Base-by-base conservation (phyloP, 2,888 invertebrate species). In the Stenodera caucasica region DNA sequence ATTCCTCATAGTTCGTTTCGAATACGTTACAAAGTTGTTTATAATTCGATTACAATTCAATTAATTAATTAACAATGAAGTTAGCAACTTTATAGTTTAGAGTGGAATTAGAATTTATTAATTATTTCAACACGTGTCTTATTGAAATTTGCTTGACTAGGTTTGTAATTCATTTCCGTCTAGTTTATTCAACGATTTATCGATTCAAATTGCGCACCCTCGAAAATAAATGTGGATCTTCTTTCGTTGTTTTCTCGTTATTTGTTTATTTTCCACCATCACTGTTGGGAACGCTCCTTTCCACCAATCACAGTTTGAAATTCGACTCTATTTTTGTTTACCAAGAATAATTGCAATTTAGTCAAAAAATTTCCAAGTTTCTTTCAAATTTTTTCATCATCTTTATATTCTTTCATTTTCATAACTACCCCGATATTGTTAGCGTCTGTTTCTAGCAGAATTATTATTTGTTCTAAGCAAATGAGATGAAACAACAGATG, bases 401-500 rank as follows among this genome's bases (percentile, higher is more conserved):
- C 2, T 3, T 1, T 21, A 0, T 1, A 6, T 2, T 40, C 40
- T 35, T 15, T 1, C 8, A 14, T 5, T 9, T 9, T 30, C 30
- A 30, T 8, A 5, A 8, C 9, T 30, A 9, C 7, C 2, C 5
- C 14, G 8, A 0, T 23, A 6, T 12, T 23, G n/a, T 23, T 6
- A 45, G 12, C 45, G 11, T 45, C 23, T 45, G 12, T 45, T 45
- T 9, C 21, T 21, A 21, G 5, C 23, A 23, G 5, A 45, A 12
- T 23, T 45, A 23, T 45, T 45, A 23, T 45, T 45, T 45, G 45
- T 45, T n/a, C 23, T 45, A 23, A 23, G 12, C n/a, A 45, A 45
- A 45, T 45, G 45, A 45, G 23, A 23, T 23, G 45, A 45, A 45
- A 45, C 45, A 23, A 45, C 45, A 45, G 45, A 45, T 45, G 45